Evolutionary conservation across 1,140 invertebrate species (phyloP).

Genomic region (Frieseomelitta varia): DNA sequence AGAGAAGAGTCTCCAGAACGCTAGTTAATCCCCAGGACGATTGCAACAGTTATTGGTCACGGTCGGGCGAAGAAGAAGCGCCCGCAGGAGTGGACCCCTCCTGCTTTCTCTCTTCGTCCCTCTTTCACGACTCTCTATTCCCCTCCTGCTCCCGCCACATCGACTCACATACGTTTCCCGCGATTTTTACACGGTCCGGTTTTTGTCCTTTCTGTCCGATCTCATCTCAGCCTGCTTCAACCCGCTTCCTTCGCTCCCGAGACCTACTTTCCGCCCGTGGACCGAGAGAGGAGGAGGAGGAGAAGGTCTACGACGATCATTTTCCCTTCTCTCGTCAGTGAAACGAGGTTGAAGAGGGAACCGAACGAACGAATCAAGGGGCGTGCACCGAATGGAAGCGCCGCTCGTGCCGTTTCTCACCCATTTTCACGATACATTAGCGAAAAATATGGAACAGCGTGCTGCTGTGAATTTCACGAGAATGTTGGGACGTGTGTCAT

Average conservation of each 20-base stretch:
- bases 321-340: conserved; percentile 7
- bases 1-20: conserved; percentile 14
- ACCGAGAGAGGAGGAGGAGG: conserved; percentile 62
- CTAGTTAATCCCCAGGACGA: conserved; percentile 60
- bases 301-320: conserved; percentile 28
- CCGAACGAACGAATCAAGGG: conserved; percentile 24
- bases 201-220: conserved; percentile 53
- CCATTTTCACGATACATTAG: not conserved
- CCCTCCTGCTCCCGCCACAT: not conserved
- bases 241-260: conserved; percentile 59
- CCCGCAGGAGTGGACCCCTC: conserved; percentile 23
- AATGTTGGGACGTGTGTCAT: not conserved
- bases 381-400: conserved; percentile 1
- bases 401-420: not conserved
- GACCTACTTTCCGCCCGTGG: conserved; percentile 66
- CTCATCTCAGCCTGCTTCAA: conserved; percentile 16
- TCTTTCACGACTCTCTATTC: not conserved
- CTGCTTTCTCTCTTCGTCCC: not conserved
- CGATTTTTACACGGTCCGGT: conserved; percentile 53
- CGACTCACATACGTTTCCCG: conserved; percentile 48
- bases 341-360: conserved; percentile 26
- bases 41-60: conserved; percentile 69
- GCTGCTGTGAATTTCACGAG: conserved; percentile 33
- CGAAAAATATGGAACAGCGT: conserved; percentile 1
- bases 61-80: conserved; percentile 58